Base-by-base conservation (phyloP, 1,140 invertebrate species). In the Lordiphosa stackelbergi region DNA sequence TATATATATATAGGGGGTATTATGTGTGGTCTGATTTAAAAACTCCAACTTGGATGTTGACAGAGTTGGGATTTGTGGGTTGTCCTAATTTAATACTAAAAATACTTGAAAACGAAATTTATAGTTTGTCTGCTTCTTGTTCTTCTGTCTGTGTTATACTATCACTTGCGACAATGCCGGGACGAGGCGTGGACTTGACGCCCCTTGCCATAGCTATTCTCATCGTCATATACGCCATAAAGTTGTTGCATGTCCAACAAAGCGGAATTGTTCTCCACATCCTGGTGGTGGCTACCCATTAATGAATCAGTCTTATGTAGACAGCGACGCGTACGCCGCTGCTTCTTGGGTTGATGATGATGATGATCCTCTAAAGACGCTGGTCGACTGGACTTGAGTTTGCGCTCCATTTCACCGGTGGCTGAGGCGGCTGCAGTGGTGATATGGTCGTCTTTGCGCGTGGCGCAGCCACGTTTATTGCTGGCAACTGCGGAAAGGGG, bases 221-320 rank as follows among this genome's bases (percentile, higher is more conserved):
- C 85, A 57, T 86, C 85, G 37, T 83, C 81, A 16, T 72, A 83
- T 57, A 73, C 57, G 48, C 71, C 60, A 43, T 71, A 85, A 45
- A 71, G 62, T 48, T 65, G 70, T 13, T 81, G 59, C 72, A 86
- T 66, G 43, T 73, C 70, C 28, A 78, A 59, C 55, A 78, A 85
- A 59, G 66, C 79, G 35, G 81, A 73, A 58, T 81, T 85, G 58
- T 85, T 86, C 43, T 78, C 79, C 49, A 78, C 73, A 56, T 85
- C 69, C 47, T 68, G 60, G 31, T 59, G 66, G 52, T 59, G 66
- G 52, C 66, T 55, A 47, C 47, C 57, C 40, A 64, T 60, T 34
- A 64, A 40, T 58, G 58, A 40, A 60, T 86, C 85, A 86, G 85
- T 86, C 85, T 87, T 85, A 70, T 83, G 66, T 45, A 86, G 69